These are phyloP conservation scores for Drosophila ohnishii DNA, from an alignment of 1,140 invertebrate genomes.

Conservation along the genomic window DNA sequence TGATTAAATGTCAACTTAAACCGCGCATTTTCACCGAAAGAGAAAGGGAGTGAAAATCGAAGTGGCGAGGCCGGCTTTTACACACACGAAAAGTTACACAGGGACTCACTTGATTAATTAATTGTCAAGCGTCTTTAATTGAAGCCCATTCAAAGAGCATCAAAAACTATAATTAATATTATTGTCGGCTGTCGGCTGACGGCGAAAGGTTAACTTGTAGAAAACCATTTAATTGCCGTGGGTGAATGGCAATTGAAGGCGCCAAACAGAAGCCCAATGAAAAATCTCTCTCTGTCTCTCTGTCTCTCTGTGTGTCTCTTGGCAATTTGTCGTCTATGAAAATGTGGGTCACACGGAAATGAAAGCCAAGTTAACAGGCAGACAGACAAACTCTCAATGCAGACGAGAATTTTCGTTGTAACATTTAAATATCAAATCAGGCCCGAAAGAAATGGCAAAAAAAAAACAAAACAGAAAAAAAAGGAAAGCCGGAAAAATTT, in stretches of 20 bases:
- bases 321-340: constrained; percentile 31
- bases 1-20: constrained; percentile 6
- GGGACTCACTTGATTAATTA: constrained; percentile 30
- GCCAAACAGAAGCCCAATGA: constrained; percentile 30
- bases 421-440: constrained; percentile 44
- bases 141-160: constrained; percentile 26
- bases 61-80: background rate
- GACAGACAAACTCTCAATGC: constrained; percentile 11
- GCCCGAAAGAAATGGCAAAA: background rate
- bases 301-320: background rate
- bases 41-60: constrained; percentile 7
- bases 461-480: constrained; percentile 1
- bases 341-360: constrained; percentile 45
- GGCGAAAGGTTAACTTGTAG: constrained; percentile 31
- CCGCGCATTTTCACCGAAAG: background rate
- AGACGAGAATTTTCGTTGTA: constrained; percentile 24
- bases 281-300: constrained; percentile 5
- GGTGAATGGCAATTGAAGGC: constrained; percentile 43
- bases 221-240: constrained; percentile 35
- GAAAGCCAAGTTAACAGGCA: constrained; percentile 39
- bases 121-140: constrained; percentile 44
- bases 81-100: constrained; percentile 13
- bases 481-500: background rate
- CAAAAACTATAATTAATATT: constrained; percentile 51
- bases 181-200: constrained; percentile 25